Evolutionary conservation across 2,888 invertebrate species (phyloP).

Genomic region (Temnothorax ravouxi): DNA sequence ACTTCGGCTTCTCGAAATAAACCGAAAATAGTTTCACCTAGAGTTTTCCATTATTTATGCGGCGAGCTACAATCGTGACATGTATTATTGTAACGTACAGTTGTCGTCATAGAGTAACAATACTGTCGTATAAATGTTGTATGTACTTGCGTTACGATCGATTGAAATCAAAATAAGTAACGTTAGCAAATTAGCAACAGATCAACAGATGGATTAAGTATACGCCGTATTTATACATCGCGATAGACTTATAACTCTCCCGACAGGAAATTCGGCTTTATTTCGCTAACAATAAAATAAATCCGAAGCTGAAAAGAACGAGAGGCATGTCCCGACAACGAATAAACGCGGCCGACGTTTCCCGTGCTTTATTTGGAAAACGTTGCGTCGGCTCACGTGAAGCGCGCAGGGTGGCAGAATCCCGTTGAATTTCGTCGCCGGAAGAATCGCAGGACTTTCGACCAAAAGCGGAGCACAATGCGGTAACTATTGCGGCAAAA

Average conservation of each 20-base stretch:
- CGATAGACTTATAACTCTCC: background rate
- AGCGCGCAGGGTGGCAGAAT: background rate
- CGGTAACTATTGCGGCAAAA: constrained; percentile 33
- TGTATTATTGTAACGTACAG: background rate
- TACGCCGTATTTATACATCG: background rate
- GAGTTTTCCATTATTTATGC: background rate
- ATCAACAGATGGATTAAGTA: constrained; percentile 8
- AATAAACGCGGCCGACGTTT: constrained; percentile 27
- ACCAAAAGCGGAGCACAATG: background rate
- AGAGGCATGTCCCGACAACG: background rate
- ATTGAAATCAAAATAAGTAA: background rate
- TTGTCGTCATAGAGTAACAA: background rate
- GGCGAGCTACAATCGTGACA: background rate
- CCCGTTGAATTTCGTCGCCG: constrained; percentile 3
- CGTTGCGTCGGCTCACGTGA: constrained; percentile 13
- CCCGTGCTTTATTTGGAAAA: constrained; percentile 42
- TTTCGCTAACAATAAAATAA: background rate
- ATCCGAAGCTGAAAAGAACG: background rate
- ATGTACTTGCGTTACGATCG: background rate
- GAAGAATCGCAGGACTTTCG: constrained; percentile 36
- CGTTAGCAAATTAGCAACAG: background rate
- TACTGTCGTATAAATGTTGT: background rate
- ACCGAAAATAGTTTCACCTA: background rate
- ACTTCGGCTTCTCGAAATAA: background rate
- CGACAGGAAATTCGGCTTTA: background rate